Evolutionary conservation across 1,140 invertebrate species (phyloP).

Genomic region (Hyposmocoma kahamanoa): DNA sequence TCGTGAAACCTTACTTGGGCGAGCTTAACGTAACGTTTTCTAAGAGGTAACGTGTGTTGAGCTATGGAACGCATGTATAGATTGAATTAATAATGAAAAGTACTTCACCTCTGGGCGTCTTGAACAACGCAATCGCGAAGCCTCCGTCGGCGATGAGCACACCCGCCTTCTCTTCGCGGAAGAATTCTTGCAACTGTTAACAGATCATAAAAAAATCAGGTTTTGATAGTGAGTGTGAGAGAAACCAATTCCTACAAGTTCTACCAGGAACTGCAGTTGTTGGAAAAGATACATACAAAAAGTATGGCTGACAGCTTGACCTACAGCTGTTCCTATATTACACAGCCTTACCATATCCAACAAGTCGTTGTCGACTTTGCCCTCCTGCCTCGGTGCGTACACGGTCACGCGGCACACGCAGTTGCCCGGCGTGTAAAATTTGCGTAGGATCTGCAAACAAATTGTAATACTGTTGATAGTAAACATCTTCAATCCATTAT

Average conservation of each 20-base stretch:
- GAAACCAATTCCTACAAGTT: too few relatives aligned
- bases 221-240: too few relatives aligned
- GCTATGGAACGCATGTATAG: background rate
- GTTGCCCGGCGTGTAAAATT: slow-evolving; percentile 63
- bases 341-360: slow-evolving; percentile 35
- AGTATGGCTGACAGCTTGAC: too few relatives aligned
- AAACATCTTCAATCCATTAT: too few relatives aligned
- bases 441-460: slow-evolving; percentile 43
- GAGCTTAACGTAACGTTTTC: too few relatives aligned
- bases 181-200: slow-evolving; percentile 47
- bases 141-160: slow-evolving; percentile 50
- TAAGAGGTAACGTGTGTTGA: too few relatives aligned
- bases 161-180: slow-evolving; percentile 45
- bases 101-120: slow-evolving; percentile 42
- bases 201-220: background rate
- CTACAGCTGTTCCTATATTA: too few relatives aligned
- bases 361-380: slow-evolving; percentile 33
- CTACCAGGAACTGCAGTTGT: too few relatives aligned
- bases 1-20: too few relatives aligned
- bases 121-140: slow-evolving; percentile 53
- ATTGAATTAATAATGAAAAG: background rate
- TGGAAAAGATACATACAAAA: too few relatives aligned
- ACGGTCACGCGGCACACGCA: slow-evolving; percentile 58
- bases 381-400: slow-evolving; percentile 41
- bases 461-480: too few relatives aligned